Base-by-base conservation (phyloP, 2,888 invertebrate genomes). In the Pachycephus smyrnensis region DNA sequence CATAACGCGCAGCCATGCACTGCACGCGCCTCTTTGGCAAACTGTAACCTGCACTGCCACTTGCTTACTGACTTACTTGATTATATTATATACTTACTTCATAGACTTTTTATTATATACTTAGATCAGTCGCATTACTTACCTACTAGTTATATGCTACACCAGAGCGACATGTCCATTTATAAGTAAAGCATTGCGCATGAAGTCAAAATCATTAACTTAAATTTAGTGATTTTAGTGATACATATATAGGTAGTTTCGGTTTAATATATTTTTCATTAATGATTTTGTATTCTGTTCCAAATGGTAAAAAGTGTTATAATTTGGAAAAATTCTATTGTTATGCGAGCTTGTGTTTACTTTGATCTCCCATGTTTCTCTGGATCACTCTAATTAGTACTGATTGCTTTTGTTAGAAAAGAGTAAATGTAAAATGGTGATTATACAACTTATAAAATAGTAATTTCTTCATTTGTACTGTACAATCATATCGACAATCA, bases 1-100 rank as follows among this genome's bases (percentile, higher is more conserved):
- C 82, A 80, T 80, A 81, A 83, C 83, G 74, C 74, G 23, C 74
- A 30, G 81, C 81, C 81, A 73, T 68, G 75, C 76, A 32, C 76
- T 55, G 40, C 40, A 55, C 40, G 40, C 40, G 40, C 23, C 40
- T 55, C 40, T 55, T 55, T 55, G 40, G 40, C 40, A 55, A 55
- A 55, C 23, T 55, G 23, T 23, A 55, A 55, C 40, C 40, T 55
- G 40, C 40, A 23, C 40, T 55, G 23, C 40, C 23, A 23, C 40
- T 55, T 23, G 40, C 40, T 55, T 55, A 55, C 40, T 37, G 11
- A 37, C 40, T 40, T 12, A 37, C 36, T 40, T 37, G 12, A 12
- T 37, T 40, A 15, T 33, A 55, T 55, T 55, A 55, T 55, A 23
- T 55, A 55, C 23, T 6, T 23, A 55, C 23, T 55, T 1, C 15